Percentiles rank a stretch among this genome's conserved stretches.
Conservation (phyloP, 2,797 vertebrate genomes). For the Agapornis canus region DNA sequence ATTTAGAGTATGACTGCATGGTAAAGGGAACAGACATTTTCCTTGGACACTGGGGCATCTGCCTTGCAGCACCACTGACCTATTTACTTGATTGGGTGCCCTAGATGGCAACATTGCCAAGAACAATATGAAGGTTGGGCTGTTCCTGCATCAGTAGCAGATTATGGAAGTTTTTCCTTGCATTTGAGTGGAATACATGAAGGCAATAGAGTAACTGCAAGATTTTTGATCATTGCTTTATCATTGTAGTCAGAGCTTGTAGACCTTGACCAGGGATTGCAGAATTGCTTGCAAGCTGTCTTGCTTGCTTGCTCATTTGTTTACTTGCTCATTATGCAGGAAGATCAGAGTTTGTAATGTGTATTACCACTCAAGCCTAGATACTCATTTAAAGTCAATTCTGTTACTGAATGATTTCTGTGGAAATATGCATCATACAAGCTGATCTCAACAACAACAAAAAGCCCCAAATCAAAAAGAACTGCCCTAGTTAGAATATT, state of each 20-base stretch:
- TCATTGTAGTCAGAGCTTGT: not conserved
- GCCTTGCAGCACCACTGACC: not conserved
- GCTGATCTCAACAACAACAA: not conserved
- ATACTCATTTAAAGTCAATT: not conserved
- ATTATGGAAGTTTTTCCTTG: not conserved
- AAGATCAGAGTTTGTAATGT: not conserved
- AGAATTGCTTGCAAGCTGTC: not conserved
- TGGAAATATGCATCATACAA: not conserved
- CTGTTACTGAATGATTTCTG: not conserved
- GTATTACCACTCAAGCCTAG: not conserved
- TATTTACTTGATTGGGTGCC: not conserved
- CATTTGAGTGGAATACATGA: not conserved
- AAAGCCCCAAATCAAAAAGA: not conserved
- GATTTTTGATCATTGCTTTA: not conserved
- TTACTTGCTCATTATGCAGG: not conserved
- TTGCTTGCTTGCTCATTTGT: not conserved
- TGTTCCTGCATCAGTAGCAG: not conserved
- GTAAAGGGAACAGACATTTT: not conserved
- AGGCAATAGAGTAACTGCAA: not conserved
- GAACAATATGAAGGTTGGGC: not conserved
- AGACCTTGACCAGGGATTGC: not conserved
- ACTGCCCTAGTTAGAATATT: not conserved
- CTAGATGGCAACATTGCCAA: not conserved
- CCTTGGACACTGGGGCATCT: not conserved
- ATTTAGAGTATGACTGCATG: not conserved